These are phyloP conservation scores for Oophaga pumilio DNA, from an alignment of 2,113 vertebrate genomes.

Conservation along the genomic window DNA sequence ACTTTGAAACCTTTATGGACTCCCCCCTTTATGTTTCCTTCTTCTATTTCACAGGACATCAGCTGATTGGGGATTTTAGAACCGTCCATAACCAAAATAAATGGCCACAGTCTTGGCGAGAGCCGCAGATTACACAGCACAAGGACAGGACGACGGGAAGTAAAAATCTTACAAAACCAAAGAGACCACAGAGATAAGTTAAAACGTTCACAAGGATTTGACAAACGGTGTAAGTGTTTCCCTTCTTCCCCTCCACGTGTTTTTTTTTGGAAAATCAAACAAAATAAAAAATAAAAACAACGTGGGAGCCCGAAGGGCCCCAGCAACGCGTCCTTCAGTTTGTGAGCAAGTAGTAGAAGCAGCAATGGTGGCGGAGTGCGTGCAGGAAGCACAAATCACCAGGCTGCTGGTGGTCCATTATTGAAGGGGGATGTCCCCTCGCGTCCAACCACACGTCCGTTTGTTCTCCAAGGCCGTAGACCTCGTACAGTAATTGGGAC, in stretches of 20 bases:
- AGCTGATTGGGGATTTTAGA: no score
- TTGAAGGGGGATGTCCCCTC: slow-evolving; percentile 48
- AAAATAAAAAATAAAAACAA: background rate
- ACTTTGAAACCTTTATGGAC: no score
- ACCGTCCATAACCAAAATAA: background rate
- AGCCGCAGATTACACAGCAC: background rate
- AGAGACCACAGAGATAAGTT: slow-evolving; percentile 28
- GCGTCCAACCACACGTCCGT: slow-evolving; percentile 16
- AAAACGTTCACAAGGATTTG: background rate
- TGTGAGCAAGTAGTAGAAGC: slow-evolving; percentile 17
- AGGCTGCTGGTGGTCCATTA: slow-evolving; percentile 25
- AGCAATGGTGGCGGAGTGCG: background rate
- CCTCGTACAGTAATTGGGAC: background rate
- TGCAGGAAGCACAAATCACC: background rate
- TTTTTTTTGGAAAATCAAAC: background rate
- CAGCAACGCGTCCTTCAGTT: background rate
- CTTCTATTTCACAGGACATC: background rate
- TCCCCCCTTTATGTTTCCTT: background rate
- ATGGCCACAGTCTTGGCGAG: background rate
- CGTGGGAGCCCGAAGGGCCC: background rate
- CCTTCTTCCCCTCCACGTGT: background rate
- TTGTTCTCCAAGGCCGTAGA: background rate
- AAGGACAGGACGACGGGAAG: background rate
- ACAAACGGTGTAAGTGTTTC: background rate
- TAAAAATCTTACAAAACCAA: slow-evolving; percentile 1